A percentile compares a stretch with the other conserved stretches of the same genome.
These are phyloP conservation scores for Frankliniella intonsa DNA, from an alignment of 2,888 invertebrate species.

Conservation along the genomic window DNA sequence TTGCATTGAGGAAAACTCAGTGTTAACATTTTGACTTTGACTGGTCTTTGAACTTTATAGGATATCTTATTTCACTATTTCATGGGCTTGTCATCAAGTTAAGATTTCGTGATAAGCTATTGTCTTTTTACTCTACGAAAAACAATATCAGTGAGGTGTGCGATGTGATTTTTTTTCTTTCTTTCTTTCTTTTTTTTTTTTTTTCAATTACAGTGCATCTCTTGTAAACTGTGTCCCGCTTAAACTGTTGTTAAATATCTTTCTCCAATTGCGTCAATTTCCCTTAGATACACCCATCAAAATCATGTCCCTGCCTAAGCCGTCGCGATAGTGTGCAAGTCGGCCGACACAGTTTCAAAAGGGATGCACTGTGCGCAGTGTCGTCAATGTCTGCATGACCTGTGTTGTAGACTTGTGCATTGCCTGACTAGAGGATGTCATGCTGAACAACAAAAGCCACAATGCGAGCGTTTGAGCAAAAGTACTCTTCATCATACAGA, in stretches of 20 bases:
- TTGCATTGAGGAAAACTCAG: too few relatives aligned
- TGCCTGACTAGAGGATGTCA: neutral
- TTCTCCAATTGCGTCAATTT: too few relatives aligned
- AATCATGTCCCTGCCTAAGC: too few relatives aligned
- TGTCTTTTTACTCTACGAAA: neutral
- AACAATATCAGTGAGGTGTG: neutral
- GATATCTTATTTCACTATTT: too few relatives aligned
- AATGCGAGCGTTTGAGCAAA: neutral
- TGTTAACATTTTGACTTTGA: too few relatives aligned
- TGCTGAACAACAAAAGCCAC: neutral
- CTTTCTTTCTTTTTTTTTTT: neutral
- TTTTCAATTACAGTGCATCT: neutral
- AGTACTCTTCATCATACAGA: neutral
- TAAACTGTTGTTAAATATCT: too few relatives aligned
- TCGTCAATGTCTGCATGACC: constrained; percentile 14
- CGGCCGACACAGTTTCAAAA: too few relatives aligned
- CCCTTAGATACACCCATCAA: too few relatives aligned
- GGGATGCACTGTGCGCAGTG: too few relatives aligned
- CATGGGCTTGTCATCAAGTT: neutral
- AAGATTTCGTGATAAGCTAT: neutral
- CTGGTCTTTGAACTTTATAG: neutral
- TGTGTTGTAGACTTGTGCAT: constrained; percentile 21
- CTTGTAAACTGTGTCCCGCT: too few relatives aligned
- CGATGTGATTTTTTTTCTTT: neutral
- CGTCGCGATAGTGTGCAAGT: too few relatives aligned